Conservation (phyloP, 2,797 vertebrate species). For the Mus minutoides region DNA sequence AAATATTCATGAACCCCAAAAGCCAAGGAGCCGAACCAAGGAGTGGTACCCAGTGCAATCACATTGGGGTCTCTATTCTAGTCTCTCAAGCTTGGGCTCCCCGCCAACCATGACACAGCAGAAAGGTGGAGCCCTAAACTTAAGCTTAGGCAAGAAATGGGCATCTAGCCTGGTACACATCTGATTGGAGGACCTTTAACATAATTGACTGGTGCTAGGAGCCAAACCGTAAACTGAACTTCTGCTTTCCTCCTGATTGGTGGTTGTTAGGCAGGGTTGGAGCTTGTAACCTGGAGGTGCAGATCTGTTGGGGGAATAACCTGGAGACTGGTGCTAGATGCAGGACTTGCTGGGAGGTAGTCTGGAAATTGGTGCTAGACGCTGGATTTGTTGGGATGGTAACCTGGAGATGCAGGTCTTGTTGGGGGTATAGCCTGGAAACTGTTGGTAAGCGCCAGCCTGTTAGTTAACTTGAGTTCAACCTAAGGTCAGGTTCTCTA, state of each 20-base stretch:
- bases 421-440: not conserved
- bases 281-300: not conserved
- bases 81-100: not conserved
- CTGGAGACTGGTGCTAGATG: not conserved
- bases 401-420: not conserved
- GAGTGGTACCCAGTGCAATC: not conserved
- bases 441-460: not conserved
- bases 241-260: not conserved
- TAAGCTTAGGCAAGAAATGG: not conserved
- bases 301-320: not conserved
- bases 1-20: not conserved
- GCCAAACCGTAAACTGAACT: not conserved
- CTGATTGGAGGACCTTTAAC: not conserved
- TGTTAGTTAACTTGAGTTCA: not conserved
- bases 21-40: not conserved
- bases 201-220: not conserved
- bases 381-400: not conserved
- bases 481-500: not conserved
- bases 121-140: not conserved
- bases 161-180: not conserved
- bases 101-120: not conserved
- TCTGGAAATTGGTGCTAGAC: not conserved
- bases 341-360: not conserved
- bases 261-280: not conserved
- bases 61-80: not conserved